These are phyloP conservation scores for Eulemur coronatus DNA, from an alignment of 2,797 vertebrate species.

Conservation along the genomic window DNA sequence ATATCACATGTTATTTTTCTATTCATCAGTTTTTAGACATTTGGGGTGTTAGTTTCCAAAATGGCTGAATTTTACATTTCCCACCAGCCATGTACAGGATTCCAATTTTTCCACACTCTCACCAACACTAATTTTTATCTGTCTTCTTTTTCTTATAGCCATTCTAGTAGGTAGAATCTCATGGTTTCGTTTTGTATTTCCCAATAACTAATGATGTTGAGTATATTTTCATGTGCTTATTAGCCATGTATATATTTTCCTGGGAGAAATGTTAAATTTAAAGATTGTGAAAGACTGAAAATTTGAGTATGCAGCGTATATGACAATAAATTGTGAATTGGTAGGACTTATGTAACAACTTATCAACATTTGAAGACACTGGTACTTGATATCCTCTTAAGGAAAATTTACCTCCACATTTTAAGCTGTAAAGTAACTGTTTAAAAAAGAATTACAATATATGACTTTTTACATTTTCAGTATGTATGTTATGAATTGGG, in stretches of 20 bases:
- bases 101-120: neutral
- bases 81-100: neutral
- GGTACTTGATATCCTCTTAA: no score
- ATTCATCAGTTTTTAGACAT: neutral
- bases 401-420: no score
- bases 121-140: neutral
- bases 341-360: no score
- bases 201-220: neutral
- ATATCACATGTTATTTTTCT: neutral
- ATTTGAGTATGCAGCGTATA: no score
- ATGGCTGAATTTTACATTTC: neutral
- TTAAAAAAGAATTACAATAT: no score
- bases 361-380: no score
- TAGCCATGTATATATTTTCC: slow-evolving; percentile 2
- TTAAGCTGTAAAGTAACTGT: no score
- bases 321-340: no score
- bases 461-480: no score
- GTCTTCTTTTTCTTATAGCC: neutral
- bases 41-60: neutral
- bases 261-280: neutral
- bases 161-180: neutral
- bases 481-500: no score
- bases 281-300: neutral
- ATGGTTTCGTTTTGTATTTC: neutral
- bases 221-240: neutral